Base-by-base conservation (phyloP, 2,113 vertebrate genomes). In the Emydura subglobosa region DNA sequence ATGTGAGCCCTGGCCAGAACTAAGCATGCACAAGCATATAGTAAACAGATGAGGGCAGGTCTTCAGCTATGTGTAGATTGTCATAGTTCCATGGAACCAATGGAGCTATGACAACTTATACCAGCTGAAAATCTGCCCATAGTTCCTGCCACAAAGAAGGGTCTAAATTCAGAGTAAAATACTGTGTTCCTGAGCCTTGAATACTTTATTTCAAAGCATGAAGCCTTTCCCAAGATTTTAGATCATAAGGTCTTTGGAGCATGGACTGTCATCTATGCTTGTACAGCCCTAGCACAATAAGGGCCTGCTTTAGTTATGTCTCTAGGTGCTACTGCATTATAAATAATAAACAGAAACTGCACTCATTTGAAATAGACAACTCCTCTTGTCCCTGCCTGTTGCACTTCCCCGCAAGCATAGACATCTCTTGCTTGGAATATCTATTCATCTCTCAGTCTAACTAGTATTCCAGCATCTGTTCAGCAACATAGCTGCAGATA, bases 401-500 rank as follows among this genome's bases (percentile, higher is more conserved):
- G 17, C 42, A 39, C 1, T 85, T 93, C 79, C n/a, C 50, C 88
- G 44, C 17, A 16, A 4, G 8, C 54, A 12, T 2, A 11, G 47
- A 39, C 5, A n/a, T 25, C 3, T 90, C 55, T 85, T 1, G 1
- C 74, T 93, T 50, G 22, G 7, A 57, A 17, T 49, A 84, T 89
- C 59, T 93, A 27, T 59, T 94, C 49, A 78, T 61, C 82, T 42
- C 53, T 39, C 21, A 82, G 93, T n/a, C 25, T 83, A 84, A 83
- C 22, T 57, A 85, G 50, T 27, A 51, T 51, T 65, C 4, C 5
- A 21, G 22, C 0, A 3, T 49, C 82, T 88, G 85, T 87, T 84
- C 79, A 86, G 44, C 50, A 92, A 65, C n/a, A 87, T 54, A 93
- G 61, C 22, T 8, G 83, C 82, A 91, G 68, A 85, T 59, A 96